These are phyloP conservation scores for Ischnura elegans DNA, from an alignment of 2,888 invertebrate genomes.

Conservation along the genomic window DNA sequence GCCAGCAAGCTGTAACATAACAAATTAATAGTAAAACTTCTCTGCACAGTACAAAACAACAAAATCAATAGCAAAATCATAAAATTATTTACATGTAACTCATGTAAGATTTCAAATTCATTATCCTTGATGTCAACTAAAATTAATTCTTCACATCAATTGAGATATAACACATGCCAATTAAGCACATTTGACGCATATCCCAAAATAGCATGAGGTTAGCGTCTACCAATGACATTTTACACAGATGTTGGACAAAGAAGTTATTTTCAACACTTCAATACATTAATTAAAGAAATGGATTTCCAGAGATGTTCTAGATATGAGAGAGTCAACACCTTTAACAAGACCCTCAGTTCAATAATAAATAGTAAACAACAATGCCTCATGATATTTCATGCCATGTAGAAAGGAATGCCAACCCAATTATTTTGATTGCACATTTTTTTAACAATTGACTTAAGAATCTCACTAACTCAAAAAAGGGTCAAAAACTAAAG, in stretches of 20 bases:
- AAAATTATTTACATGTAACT: constrained; percentile 61
- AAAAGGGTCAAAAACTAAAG: not conserved
- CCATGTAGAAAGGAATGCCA: constrained; percentile 52
- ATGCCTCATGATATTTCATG: constrained; percentile 32
- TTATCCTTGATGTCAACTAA: not conserved
- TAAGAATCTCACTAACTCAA: constrained; percentile 1
- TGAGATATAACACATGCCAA: not conserved
- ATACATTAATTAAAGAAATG: not conserved
- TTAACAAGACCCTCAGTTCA: constrained; percentile 23
- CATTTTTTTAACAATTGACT: constrained; percentile 22
- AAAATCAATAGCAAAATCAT: constrained; percentile 33
- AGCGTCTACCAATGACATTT: constrained; percentile 36
- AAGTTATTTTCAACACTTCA: constrained; percentile 34
- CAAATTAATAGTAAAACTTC: constrained; percentile 61
- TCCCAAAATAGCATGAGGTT: constrained; percentile 38
- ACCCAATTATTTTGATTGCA: constrained; percentile 25
- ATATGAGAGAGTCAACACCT: not conserved
- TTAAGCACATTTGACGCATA: constrained; percentile 34
- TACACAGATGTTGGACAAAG: constrained; percentile 20
- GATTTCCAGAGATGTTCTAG: constrained; percentile 23
- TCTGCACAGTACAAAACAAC: constrained; percentile 62
- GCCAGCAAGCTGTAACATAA: constrained; percentile 61
- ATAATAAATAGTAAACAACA: constrained; percentile 47
- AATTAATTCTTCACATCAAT: not conserved
- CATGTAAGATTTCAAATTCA: constrained; percentile 57